Percentiles rank a stretch among this genome's conserved stretches.
Conservation (phyloP, 2,888 invertebrate species). For the Rhagonycha lutea region DNA sequence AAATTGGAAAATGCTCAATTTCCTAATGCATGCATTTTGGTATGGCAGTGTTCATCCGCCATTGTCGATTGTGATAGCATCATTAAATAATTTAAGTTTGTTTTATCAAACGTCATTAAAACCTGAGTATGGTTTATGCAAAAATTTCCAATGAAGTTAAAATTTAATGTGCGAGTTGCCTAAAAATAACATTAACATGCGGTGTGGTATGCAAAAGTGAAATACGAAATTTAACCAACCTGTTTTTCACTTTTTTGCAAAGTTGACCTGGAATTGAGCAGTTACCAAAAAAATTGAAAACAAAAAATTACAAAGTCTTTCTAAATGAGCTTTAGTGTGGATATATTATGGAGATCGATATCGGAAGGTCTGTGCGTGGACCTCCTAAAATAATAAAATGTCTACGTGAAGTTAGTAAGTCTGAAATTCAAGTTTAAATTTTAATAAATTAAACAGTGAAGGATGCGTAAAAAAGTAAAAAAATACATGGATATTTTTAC, state of each 20-base stretch:
- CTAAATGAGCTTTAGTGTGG: background rate
- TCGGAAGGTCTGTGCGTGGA: background rate
- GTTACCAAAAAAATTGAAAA: background rate
- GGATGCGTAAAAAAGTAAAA: background rate
- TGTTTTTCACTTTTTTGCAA: too few relatives aligned
- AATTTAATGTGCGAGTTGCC: too few relatives aligned
- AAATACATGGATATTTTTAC: background rate
- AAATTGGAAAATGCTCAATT: background rate
- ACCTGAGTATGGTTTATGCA: too few relatives aligned
- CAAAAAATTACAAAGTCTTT: background rate
- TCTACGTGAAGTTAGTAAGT: background rate
- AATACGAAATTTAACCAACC: too few relatives aligned
- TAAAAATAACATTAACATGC: too few relatives aligned
- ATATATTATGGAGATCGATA: background rate
- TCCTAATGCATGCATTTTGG: background rate
- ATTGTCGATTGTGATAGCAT: too few relatives aligned
- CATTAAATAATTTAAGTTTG: too few relatives aligned
- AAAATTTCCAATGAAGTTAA: too few relatives aligned
- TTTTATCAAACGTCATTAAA: too few relatives aligned
- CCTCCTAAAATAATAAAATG: background rate
- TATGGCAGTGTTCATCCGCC: too few relatives aligned
- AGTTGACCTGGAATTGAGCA: background rate
- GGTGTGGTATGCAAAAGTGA: too few relatives aligned
- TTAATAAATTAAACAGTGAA: background rate
- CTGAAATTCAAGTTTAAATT: background rate